These are phyloP conservation scores for Erebia epiphron DNA, from an alignment of 2,888 invertebrate genomes.

Conservation along the genomic window DNA sequence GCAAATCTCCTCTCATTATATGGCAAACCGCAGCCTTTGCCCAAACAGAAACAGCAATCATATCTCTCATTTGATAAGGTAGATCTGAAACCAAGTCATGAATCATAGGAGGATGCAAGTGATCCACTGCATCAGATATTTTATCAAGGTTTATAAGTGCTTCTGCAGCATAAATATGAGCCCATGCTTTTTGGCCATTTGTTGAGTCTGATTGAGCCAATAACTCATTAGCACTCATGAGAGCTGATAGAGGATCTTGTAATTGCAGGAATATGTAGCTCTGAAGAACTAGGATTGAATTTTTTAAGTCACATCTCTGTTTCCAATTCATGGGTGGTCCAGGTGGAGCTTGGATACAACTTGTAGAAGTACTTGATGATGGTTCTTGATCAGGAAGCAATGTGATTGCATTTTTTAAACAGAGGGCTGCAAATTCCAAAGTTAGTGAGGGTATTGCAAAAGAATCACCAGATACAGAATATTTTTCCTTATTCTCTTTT, in stretches of 20 bases:
- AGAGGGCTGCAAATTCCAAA: slow-evolving; percentile 94
- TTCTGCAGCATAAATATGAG: slow-evolving; percentile 95
- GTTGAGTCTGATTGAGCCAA: slow-evolving; percentile 86
- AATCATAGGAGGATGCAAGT: slow-evolving; percentile 90
- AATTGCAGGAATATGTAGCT: slow-evolving; percentile 93
- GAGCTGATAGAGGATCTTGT: slow-evolving; percentile 91
- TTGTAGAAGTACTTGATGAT: slow-evolving; percentile 58
- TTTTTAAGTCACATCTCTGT: slow-evolving; percentile 83
- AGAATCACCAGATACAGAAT: slow-evolving; percentile 84
- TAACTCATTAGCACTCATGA: slow-evolving; percentile 88
- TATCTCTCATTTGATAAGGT: slow-evolving; percentile 71
- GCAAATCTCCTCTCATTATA: slow-evolving; percentile 72
- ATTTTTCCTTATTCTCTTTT: slow-evolving; percentile 70
- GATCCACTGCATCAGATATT: slow-evolving; percentile 91
- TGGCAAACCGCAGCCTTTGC: slow-evolving; percentile 79
- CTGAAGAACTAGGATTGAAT: slow-evolving; percentile 88
- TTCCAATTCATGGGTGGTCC: slow-evolving; percentile 85
- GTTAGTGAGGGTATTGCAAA: slow-evolving; percentile 94
- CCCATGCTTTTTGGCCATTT: slow-evolving; percentile 86
- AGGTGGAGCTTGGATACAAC: slow-evolving; percentile 80
- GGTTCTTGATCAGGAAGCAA: slow-evolving; percentile 85
- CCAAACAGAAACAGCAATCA: slow-evolving; percentile 78
- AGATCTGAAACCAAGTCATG: slow-evolving; percentile 74
- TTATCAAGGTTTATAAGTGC: slow-evolving; percentile 91
- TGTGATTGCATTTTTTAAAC: slow-evolving; percentile 92